Evolutionary conservation across 2,888 invertebrate species (phyloP), one percentile per base, ranked within the genome.

Genomic region (Holacanthella duospinosa): DNA sequence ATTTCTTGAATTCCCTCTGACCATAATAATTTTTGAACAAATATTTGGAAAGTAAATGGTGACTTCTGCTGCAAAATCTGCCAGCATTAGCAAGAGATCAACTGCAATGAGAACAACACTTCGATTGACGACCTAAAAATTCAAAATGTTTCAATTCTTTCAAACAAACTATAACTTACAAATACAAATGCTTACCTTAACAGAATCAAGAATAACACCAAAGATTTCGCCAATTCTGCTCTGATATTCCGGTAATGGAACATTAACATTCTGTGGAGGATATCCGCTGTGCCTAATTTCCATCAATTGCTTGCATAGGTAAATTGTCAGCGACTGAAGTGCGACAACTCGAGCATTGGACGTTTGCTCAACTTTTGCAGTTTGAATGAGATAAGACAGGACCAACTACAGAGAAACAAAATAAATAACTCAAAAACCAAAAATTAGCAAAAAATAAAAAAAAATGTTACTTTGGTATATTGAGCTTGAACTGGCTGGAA

Each of bases 321-420:
- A 87, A 74, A 86, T 83, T 1, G 90, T 88, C 60, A 95, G 82
- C 59, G 91, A 88, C 63, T 90, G 89, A 1, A 95, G 82, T 43
- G 93, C 92, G 69, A 93, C 86, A 75, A 91, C 92, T 68, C 94
- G 84, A 19, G 70, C 70, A 29, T 70, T 65, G 16, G 69, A 70
- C 4, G 89, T 87, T 64, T 92, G 91, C 79, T 95, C 95, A 57
- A 88, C 83, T 63, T 91, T 86, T 28, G 93, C 93, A 74, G 90
- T 88, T 74, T 89, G 85, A 71, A 95, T 80, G 62, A 95, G 82
- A 73, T 93, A 89, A 76, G 87, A 87, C 53, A 94, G 82, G 61
- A 93, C 86, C 76, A 90, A 89, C 48, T 48, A 36, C 9, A n/a
- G n/a, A 36, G 12, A 48, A 9, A 48, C 48, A 9, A 48, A 48